Percentiles rank a stretch among this genome's conserved stretches.
Conservation (phyloP, 1,140 invertebrate species). For the Wiebesia pumilae region DNA sequence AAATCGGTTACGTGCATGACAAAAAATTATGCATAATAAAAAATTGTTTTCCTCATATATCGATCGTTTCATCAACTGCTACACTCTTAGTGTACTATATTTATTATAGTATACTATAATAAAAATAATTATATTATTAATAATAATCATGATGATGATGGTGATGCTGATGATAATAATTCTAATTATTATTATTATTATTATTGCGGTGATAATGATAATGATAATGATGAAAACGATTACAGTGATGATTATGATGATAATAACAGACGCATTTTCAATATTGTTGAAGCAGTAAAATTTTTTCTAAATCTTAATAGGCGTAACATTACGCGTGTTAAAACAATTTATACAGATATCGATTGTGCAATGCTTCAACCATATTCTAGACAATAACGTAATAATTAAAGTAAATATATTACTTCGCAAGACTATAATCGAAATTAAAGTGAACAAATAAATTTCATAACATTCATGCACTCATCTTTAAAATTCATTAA, state of each 20-base stretch:
- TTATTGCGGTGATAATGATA: conserved; percentile 23
- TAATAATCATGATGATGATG: conserved; percentile 1
- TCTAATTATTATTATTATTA: conserved; percentile 35
- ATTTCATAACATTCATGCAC: background rate
- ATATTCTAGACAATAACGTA: conserved; percentile 47
- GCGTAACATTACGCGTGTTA: conserved; percentile 37
- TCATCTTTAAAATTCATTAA: conserved; percentile 34
- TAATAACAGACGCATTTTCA: conserved; percentile 41
- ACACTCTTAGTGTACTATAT: conserved; percentile 27
- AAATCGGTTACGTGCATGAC: background rate
- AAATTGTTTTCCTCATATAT: conserved; percentile 4
- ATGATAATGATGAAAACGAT: conserved; percentile 35
- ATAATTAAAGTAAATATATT: conserved; percentile 40
- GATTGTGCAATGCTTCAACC: conserved; percentile 43
- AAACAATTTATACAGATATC: conserved; percentile 46
- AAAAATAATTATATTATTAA: conserved; percentile 30
- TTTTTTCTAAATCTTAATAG: conserved; percentile 30
- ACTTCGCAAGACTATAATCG: conserved; percentile 39
- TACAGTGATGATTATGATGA: conserved; percentile 24
- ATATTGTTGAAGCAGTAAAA: conserved; percentile 46
- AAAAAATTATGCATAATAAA: conserved; percentile 31
- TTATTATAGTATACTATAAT: conserved; percentile 9
- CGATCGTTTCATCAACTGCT: conserved; percentile 47
- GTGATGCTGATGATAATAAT: conserved; percentile 30
- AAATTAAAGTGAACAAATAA: conserved; percentile 39